Percentiles rank a stretch among this genome's conserved stretches.
phyloP scores from a whole-genome alignment of 2,888 invertebrate genomes.

The Drosophila villosipedis region DNA sequence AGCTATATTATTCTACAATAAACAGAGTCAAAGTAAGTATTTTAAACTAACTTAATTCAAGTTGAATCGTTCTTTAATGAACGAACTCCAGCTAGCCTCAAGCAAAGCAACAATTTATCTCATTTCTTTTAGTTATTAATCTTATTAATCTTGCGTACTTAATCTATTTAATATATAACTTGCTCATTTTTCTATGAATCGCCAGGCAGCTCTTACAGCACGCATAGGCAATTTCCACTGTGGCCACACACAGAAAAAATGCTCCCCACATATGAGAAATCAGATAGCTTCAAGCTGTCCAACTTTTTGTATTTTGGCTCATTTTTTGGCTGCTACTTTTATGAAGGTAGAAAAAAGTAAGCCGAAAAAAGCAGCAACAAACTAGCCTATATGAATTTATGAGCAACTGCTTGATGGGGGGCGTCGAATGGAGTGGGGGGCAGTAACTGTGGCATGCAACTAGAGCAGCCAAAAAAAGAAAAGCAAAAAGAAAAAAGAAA shows the following conservation, averaged over 20 bases:
- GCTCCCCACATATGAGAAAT: constrained; percentile 18
- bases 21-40: too few relatives aligned
- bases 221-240: constrained; percentile 32
- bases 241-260: constrained; percentile 10
- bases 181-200: background rate
- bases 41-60: background rate
- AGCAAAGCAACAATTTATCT: background rate
- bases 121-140: background rate
- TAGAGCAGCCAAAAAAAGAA: background rate
- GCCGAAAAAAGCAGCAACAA: constrained; percentile 36
- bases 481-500: constrained; percentile 25
- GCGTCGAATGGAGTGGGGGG: constrained; percentile 29
- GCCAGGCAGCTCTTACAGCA: background rate
- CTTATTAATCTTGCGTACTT: background rate
- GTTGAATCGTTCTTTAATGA: background rate
- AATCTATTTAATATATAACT: background rate
- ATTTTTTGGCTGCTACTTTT: constrained; percentile 49
- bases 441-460: constrained; percentile 10
- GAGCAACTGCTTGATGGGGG: constrained; percentile 45
- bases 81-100: fast-evolving
- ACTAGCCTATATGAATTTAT: constrained; percentile 80
- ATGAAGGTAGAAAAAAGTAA: constrained; percentile 49
- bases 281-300: constrained; percentile 34
- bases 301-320: constrained; percentile 68
- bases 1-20: too few relatives aligned